Evolutionary conservation across 37 sponge, comb jelly and placozoan species (phyloP), one percentile per base, ranked within the genome.

Genomic region (Dysidea cf. avara): DNA sequence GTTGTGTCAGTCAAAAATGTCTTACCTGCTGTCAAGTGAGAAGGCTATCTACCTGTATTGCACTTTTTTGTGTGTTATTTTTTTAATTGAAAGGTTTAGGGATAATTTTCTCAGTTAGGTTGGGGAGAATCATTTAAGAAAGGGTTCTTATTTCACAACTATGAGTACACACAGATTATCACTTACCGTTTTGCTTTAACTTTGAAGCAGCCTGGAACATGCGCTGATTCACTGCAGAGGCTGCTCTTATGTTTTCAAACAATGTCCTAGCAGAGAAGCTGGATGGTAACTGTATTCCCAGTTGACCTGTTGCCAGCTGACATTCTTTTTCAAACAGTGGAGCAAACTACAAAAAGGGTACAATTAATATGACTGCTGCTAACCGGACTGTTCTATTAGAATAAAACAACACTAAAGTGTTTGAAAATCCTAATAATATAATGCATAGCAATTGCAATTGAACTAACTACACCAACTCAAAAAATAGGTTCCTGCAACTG

Each of bases 271-370:
- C 71, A 30, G 84, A 83, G 71, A 83, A 77, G 6, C 43, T 61
- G 13, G 4, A 0, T 39, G 64, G 58, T 18, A 64, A 25, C 6
- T 20, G 7, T 6, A 60, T 14, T 2, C 65, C 71, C 4, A 26
- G 13, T 18, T 24, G 35, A 33, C 3, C 33, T 2, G 60, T 55
- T 3, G 53, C 20, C 37, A 36, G 43, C 17, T 20, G 49, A 24
- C 71, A 69, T 33, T 83, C 84, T 25, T 59, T 35, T 32, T 83
- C 77, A 63, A 83, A 83, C 65, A 63, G 64, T 24, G 71, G 76
- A 61, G 50, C 24, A 51, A 83, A 83, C 84, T 83, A 43, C 30
- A 21, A 31, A 56, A 11, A 58, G 14, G n/a, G 14, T 58, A 9
- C 60, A 58, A 58, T 58, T 58, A 58, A 50, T 20, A 17, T 50